phyloP scores from a whole-genome alignment of 2,888 invertebrate genomes.

The Eupithecia exiguata region DNA sequence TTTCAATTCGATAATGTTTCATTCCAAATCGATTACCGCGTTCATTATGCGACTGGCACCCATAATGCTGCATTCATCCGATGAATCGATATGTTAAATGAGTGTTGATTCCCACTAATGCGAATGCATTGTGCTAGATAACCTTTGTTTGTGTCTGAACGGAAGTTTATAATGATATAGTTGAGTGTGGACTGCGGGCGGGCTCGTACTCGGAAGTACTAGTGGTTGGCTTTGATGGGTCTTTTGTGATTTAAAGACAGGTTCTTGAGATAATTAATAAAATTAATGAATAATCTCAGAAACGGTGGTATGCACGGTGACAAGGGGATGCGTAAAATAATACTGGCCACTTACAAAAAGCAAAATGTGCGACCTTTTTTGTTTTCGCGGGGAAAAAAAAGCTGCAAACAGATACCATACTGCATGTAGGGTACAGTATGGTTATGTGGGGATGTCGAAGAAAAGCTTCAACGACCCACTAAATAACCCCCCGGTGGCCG shows the following conservation, averaged over 20 bases:
- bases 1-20: conserved; percentile 30
- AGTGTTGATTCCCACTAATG: conserved; percentile 50
- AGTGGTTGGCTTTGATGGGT: background rate
- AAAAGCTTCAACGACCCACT: too few species aligned
- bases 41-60: conserved; percentile 56
- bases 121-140: conserved; percentile 30
- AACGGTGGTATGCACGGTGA: too few species aligned
- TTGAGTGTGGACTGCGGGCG: background rate
- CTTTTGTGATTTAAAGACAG: background rate
- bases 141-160: conserved; percentile 14
- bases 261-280: background rate
- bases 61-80: conserved; percentile 61
- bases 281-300: background rate
- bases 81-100: conserved; percentile 55
- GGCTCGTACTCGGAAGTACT: background rate
- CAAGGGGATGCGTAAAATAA: too few species aligned
- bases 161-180: conserved; percentile 11
- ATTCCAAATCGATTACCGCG: conserved; percentile 53
- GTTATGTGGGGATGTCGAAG: too few species aligned
- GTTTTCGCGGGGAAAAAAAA: too few species aligned
- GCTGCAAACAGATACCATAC: too few species aligned
- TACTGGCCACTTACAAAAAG: too few species aligned
- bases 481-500: too few species aligned
- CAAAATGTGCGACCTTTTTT: too few species aligned
- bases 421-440: too few species aligned